Evolutionary conservation across 2,113 vertebrate species (phyloP), one percentile per base, ranked within the genome.

Genomic region (Leucoraja erinaceus): DNA sequence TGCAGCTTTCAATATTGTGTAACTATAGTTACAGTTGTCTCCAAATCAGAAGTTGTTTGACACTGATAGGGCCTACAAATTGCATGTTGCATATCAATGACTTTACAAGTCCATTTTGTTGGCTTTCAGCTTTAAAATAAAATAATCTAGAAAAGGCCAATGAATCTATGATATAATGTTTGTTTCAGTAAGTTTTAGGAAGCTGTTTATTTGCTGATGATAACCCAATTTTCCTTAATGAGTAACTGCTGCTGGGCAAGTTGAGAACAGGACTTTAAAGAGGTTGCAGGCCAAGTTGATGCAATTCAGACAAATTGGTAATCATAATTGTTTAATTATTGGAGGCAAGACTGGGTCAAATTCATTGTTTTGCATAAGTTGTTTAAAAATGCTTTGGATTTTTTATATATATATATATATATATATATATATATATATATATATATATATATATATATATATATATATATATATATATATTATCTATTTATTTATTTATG

Each of bases 1-100:
- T 91, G 66, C 90, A 91, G 90, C 90, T 72, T 91, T 91, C n/a
- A 91, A 38, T 91, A 72, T 91, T 25, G 33, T 90, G 31, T 90
- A 70, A 33, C 20, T 31, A 31, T 63, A 70, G 31, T 91, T 33
- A 63, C 79, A 11, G 12, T 66, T 88, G 14, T 59, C 59, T 88
- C 59, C 83, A 88, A 88, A 61, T 88, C 63, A 88, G 83, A 25
- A 72, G 68, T 72, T 72, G 63, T 72, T 91, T 91, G 90, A 54
- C 66, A 72, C 63, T 91, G 33, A 72, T 91, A 54, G 22, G 66
- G 66, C 70, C 70, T 91, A 47, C 38, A 90, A 84, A 70, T 72
- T 91, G 63, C 90, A 91, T 38, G 38, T n/a, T 20, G 54, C 72
- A 28, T 91, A 54, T 9, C 68, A 88, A 20, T 33, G 68, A 18